These are phyloP conservation scores for Oligia latruncula DNA, from an alignment of 2,888 invertebrate species.

Conservation along the genomic window DNA sequence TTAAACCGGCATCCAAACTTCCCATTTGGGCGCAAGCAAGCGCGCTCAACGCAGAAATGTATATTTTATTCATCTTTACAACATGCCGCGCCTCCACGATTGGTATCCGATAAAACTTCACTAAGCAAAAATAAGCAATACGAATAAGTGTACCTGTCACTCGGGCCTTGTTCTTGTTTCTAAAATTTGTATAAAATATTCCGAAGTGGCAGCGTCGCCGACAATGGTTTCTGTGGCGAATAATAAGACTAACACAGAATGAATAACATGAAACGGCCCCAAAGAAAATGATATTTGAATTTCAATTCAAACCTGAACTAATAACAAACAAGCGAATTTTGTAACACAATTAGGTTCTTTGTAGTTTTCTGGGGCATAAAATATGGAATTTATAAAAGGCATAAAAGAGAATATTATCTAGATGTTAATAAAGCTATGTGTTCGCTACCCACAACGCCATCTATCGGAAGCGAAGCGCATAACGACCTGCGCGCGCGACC, in stretches of 20 bases:
- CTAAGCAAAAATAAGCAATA: slow-evolving; percentile 88
- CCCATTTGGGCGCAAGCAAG: slow-evolving; percentile 82
- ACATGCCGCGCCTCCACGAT: slow-evolving; percentile 84
- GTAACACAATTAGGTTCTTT: slow-evolving; percentile 17
- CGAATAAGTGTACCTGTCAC: slow-evolving; percentile 89
- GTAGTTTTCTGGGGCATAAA: not conserved
- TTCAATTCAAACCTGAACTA: slow-evolving; percentile 69
- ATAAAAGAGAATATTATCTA: not conserved
- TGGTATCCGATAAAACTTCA: slow-evolving; percentile 85
- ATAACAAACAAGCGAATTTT: slow-evolving; percentile 54
- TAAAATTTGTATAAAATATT: slow-evolving; percentile 90
- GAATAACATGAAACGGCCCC: slow-evolving; percentile 72
- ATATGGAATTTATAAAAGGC: not conserved
- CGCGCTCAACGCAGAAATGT: slow-evolving; percentile 83
- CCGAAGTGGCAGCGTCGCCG: slow-evolving; percentile 83
- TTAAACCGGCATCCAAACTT: slow-evolving; percentile 85
- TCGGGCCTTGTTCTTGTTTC: slow-evolving; percentile 88
- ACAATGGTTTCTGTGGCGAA: slow-evolving; percentile 81
- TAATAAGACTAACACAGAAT: slow-evolving; percentile 79
- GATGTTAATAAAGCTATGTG: not conserved
- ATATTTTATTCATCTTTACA: slow-evolving; percentile 88
- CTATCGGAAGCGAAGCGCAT: too few species aligned
- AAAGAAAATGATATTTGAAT: slow-evolving; percentile 73
- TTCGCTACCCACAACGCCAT: too few species aligned
- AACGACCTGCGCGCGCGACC: too few species aligned